Base-by-base conservation (phyloP, 2,113 vertebrate genomes). In the Menura novaehollandiae region DNA sequence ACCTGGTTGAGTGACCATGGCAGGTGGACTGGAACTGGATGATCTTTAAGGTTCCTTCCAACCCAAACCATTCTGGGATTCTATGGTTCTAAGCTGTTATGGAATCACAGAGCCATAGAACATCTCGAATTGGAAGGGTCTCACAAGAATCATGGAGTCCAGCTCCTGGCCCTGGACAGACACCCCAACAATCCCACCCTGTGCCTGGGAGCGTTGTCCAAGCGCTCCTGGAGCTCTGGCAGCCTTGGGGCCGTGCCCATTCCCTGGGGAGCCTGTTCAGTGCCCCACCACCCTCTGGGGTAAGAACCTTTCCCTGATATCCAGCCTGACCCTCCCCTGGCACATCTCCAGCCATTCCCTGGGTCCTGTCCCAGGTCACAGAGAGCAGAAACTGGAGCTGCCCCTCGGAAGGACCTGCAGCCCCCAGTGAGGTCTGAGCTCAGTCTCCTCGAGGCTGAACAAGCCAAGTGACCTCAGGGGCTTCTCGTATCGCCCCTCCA, bases 301-400 rank as follows among this genome's bases (percentile, higher is more conserved):
- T 18, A 9, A 69, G 15, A 53, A 0, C 39, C 33, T 69, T 64
- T 33, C 12, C 28, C 27, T 53, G 28, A 33, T 2, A 0, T 1
- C 43, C 60, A 0, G 1, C 5, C 51, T 2, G 1, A 21, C 0
- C 43, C 35, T 13, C 8, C 6, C 30, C n/a, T 58, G 43, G 3
- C 26, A 4, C 13, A 51, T 43, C 62, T 32, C 52, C 64, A 33
- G 39, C 39, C 0, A 0, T 3, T 13, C 2, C 22, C 27, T 69
- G 46, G 11, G 14, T 19, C 0, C 55, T 62, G 55, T 46, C 15
- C 15, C 5, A 23, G 22, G 28, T 13, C 64, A 37, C 12, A 7
- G 21, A 0, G 33, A 37, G 22, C 37, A 52, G 72, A 28, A 27
- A 2, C 19, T 1, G 0, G 46, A 44, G 46, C 55, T 60, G 32